Evolutionary conservation across 2,113 vertebrate genomes (phyloP), one percentile per base, ranked within the genome.

Genomic region (Microcebus ravelobensis): DNA sequence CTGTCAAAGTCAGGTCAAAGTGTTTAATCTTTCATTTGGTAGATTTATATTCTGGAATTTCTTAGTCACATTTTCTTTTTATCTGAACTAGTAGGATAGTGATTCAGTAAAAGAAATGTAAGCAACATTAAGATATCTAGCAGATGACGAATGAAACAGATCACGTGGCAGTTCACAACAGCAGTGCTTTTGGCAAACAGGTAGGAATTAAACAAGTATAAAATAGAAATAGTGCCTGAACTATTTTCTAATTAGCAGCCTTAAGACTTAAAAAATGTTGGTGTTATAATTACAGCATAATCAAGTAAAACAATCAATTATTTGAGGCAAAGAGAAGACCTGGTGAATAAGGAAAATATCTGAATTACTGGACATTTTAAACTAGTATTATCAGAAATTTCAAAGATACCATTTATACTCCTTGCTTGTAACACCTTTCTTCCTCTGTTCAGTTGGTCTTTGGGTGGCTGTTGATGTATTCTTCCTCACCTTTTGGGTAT

Each of bases 11-110:
- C 57, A n/a, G 52, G 70, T 90, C 71, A 34, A 87, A 65, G 31
- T 48, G 23, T 95, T 84, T 87, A 82, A 86, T 48, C 23, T 95
- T 86, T 87, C 39, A 13, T 76, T 67, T 87, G 39, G 59, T 74
- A 61, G 71, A 82, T 45, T 68, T 92, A 42, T 85, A 77, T 90
- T 84, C 36, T 87, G 45, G 52, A 55, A 92, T 71, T 90, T 87
- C 68, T 83, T 82, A 81, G 76, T 45, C 84, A 94, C 25, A 57
- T 9, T 68, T 6, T 79, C 5, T 67, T 67, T 92, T 61, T 71
- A 20, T 36, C 27, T 87, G 45, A 29, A 84, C 45, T 59, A 18
- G 63, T 76, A 96, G 14, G 23, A 59, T 92, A 90, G 89, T 76
- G n/a, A 84, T 36, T 67, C 6, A 52, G 7, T 70, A n/a, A 57